Evolutionary conservation across 2,113 vertebrate species (phyloP).

Genomic region (Apteryx mantelli): DNA sequence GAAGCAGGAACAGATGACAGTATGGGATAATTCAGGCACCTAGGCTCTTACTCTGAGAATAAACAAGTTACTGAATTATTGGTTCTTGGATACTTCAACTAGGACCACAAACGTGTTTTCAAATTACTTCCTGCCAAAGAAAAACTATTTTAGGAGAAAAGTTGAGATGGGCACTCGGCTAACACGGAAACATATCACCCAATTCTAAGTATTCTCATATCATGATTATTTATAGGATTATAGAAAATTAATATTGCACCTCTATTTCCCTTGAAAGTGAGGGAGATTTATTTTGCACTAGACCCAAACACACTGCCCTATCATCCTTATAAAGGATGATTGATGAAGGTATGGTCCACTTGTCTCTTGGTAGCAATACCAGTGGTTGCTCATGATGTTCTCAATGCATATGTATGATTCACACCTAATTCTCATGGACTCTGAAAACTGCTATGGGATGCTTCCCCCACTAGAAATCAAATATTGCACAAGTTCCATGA

Average conservation of each 20-base stretch:
- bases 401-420: not conserved
- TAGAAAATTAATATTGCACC: slow-evolving; percentile 14
- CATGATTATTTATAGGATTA: not conserved
- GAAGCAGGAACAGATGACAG: not conserved
- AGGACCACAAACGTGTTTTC: not conserved
- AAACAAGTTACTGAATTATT: not conserved
- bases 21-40: not conserved
- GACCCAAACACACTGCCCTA: not conserved
- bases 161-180: not conserved
- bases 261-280: not conserved
- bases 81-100: not conserved
- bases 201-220: not conserved
- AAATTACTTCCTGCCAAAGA: fast-evolving
- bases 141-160: not conserved
- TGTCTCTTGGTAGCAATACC: slow-evolving; percentile 49
- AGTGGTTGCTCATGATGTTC: not conserved
- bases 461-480: not conserved
- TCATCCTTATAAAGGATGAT: slow-evolving; percentile 46
- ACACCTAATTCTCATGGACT: not conserved
- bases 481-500: not conserved
- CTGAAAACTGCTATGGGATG: not conserved
- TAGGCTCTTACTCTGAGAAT: not conserved
- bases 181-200: not conserved
- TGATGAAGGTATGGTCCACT: slow-evolving; percentile 48
- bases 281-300: slow-evolving; percentile 45